Evolutionary conservation across 2,888 invertebrate species (phyloP).

Genomic region (Dicranocentrus wangi): DNA sequence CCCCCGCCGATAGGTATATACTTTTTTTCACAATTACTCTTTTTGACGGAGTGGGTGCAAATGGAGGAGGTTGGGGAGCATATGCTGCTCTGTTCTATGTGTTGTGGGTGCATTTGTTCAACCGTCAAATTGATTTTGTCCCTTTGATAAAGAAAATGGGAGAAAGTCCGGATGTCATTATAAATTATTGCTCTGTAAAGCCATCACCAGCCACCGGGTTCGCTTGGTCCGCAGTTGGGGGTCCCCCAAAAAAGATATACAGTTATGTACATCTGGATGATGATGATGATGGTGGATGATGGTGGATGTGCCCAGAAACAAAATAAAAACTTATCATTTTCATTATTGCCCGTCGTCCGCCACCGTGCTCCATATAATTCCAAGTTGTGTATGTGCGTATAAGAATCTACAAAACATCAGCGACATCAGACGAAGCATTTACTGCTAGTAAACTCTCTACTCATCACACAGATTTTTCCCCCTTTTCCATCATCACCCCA

Average conservation of each 20-base stretch:
- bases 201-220: constrained; percentile 51
- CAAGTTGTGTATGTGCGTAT: neutral
- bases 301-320: too few relatives aligned
- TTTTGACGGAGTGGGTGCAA: constrained; percentile 33
- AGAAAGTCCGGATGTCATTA: constrained; percentile 58
- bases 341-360: neutral
- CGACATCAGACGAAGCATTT: too few relatives aligned
- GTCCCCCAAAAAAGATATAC: too few relatives aligned
- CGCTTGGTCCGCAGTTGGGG: constrained; percentile 38
- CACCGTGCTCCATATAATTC: neutral
- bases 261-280: too few relatives aligned
- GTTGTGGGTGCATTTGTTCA: constrained; percentile 47
- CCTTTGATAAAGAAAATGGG: constrained; percentile 58
- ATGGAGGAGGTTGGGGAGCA: constrained; percentile 7
- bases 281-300: too few relatives aligned
- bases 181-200: constrained; percentile 60
- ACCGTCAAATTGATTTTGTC: constrained; percentile 62
- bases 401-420: too few relatives aligned
- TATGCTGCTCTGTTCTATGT: constrained; percentile 49
- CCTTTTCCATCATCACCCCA: neutral
- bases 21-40: constrained; percentile 34
- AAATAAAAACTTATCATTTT: neutral
- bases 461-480: neutral
- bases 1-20: too few relatives aligned
- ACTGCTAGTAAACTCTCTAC: neutral